Base-by-base conservation (phyloP, 2,888 invertebrate genomes). In the Ypsolopha scabrella region DNA sequence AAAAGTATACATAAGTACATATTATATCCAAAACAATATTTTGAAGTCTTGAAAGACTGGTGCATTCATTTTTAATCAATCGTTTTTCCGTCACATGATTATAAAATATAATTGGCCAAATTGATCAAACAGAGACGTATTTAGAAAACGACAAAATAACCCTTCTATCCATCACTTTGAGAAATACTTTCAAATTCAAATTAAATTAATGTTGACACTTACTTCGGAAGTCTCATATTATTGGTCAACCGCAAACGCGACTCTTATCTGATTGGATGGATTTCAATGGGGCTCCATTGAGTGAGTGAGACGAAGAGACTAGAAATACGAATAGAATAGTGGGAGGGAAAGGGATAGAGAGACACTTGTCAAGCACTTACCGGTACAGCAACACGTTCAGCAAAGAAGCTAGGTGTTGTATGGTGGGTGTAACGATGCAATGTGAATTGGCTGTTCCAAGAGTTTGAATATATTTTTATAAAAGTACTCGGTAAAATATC, bases 361-460 rank as follows among this genome's bases (percentile, higher is more conserved):
- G 80, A 81, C 79, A 86, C 85, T 83, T 74, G 71, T 83, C 83
- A 71, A 67, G 74, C 70, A 79, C 85, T 86, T 83, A 85, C 68
- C 58, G 72, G 68, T 72, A 75, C 72, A 75, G 75, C 75, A 63
- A 24, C 24, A 72, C 75, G 65, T 43, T 70, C 68, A 72, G 70
- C 70, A 69, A 67, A 75, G 73, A 80, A 79, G 76, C 76, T 70
- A 58, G 63, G 61, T 60, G 63, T 66, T 65, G 57, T 67, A 63
- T 67, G 70, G 68, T 72, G 72, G 69, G 71, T 56, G 59, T 57
- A 55, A 57, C 52, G 52, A 58, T 51, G 51, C 38, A 50, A 24
- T 49, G 54, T 58, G 68, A 60, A 80, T 72, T 81, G 81, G 75
- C 60, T 24, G 24, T 24, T 24, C 24, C 24, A 24, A 24, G 24